A percentile compares a stretch with the other conserved stretches of the same genome.
Conservation (phyloP, 2,797 vertebrate genomes). For the Ataeniobius toweri region DNA sequence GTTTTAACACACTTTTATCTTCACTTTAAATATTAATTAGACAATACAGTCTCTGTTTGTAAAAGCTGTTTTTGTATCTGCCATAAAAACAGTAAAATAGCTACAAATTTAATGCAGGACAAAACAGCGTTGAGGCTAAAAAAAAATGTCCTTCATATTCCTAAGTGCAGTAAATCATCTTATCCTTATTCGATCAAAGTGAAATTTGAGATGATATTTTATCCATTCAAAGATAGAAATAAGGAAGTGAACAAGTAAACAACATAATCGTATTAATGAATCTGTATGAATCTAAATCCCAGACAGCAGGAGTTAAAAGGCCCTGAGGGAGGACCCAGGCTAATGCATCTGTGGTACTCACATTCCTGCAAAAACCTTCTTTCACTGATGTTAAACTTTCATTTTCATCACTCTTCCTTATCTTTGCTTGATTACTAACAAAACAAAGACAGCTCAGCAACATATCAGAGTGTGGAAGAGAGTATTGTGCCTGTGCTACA, state of each 20-base stretch:
- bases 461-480: neutral
- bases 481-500: neutral
- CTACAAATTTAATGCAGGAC: neutral
- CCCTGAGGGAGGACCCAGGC: neutral
- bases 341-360: neutral
- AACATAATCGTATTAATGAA: conserved; percentile 10
- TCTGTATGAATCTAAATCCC: conserved; percentile 9
- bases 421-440: neutral
- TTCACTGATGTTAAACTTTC: neutral
- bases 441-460: neutral
- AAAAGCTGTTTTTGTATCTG: neutral
- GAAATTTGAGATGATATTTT: neutral
- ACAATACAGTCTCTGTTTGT: neutral
- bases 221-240: neutral
- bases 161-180: neutral
- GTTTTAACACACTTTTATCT: neutral
- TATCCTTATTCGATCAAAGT: neutral
- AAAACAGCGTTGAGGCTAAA: neutral
- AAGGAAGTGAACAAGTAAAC: neutral
- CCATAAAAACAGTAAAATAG: neutral
- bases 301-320: neutral
- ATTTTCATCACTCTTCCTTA: neutral
- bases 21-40: neutral
- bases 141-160: neutral
- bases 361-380: neutral